A percentile compares a stretch with the other conserved stretches of the same genome.
Evolutionary conservation across 2,888 invertebrate genomes (phyloP).

Genomic region (Neoascia interrupta): DNA sequence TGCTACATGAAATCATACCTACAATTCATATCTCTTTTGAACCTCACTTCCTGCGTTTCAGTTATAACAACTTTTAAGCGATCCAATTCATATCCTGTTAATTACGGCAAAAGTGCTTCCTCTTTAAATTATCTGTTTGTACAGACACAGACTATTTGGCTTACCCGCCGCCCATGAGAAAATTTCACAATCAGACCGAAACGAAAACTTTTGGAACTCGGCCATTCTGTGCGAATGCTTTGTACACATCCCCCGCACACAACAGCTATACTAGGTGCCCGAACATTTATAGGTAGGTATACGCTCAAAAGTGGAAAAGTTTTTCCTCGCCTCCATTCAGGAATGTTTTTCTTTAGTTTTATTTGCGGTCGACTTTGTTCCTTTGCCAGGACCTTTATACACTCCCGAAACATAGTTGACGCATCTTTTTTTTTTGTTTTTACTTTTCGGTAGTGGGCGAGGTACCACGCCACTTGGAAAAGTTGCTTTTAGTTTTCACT

Average conservation of each 20-base stretch:
- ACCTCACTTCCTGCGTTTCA: no score
- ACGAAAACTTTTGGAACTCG: conserved; percentile 57
- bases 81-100: no score
- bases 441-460: conserved; percentile 18
- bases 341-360: conserved; percentile 47
- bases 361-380: conserved; percentile 53
- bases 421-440: neutral
- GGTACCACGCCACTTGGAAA: conserved; percentile 47
- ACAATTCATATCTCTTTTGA: no score
- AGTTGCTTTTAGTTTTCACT: conserved; percentile 64
- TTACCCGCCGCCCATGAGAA: no score
- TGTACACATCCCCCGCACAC: conserved; percentile 46
- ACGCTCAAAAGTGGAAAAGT: conserved; percentile 62
- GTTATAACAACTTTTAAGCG: no score
- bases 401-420: neutral
- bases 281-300: no score
- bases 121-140: no score
- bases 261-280: conserved; percentile 54
- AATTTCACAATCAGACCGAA: conserved; percentile 52
- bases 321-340: conserved; percentile 44
- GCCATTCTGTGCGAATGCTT: conserved; percentile 55
- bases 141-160: no score
- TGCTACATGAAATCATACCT: no score
- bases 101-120: no score
- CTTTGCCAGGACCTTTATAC: conserved; percentile 20